Evolutionary conservation across 37 sponge, comb jelly and placozoan genomes (phyloP), one percentile per base, ranked within the genome.

Genomic region (Amphimedon queenslandica): DNA sequence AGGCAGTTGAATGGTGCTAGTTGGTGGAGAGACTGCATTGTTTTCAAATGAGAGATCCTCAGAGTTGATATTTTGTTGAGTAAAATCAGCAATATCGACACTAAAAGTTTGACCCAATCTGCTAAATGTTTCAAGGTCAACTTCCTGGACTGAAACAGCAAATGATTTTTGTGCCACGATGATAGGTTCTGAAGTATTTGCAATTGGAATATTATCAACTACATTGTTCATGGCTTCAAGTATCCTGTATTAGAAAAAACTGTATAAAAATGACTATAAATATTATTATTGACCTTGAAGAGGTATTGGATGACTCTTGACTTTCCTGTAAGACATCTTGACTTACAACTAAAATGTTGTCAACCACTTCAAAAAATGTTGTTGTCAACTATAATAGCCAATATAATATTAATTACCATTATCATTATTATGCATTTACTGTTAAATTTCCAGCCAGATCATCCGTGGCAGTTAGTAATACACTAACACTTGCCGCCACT

Each of bases 271-370:
- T 3, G 21, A n/a, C 16, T 40, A 2, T 33, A 5, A 40, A 37
- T 39, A 33, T 13, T 2, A 1, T 20, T 1, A 60, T 70, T 21
- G 37, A 84, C 84, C 71, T 70, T 3, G 71, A 37, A 8, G 78
- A 70, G 20, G 78, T 35, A 24, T 55, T 69, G 1, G 71, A 24
- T 23, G 13, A 47, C n/a, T 53, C 67, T 33, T 84, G 77, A 33
- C 78, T 84, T 5, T 42, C 24, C 18, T 25, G 57, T 16, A 84
- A 56, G 1, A 42, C 58, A 30, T 66, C 72, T 27, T 23, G 31
- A 55, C 60, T 33, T 4, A 38, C 84, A 23, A 32, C 55, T 21
- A 77, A 18, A 3, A 84, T 40, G 69, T 84, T 77, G 42, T 71
- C 77, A 5, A 84, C 71, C 20, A 74, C 57, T 43, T 25, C 36